These are phyloP conservation scores for Malurus melanocephalus DNA, from an alignment of 2,113 vertebrate genomes.

Conservation along the genomic window DNA sequence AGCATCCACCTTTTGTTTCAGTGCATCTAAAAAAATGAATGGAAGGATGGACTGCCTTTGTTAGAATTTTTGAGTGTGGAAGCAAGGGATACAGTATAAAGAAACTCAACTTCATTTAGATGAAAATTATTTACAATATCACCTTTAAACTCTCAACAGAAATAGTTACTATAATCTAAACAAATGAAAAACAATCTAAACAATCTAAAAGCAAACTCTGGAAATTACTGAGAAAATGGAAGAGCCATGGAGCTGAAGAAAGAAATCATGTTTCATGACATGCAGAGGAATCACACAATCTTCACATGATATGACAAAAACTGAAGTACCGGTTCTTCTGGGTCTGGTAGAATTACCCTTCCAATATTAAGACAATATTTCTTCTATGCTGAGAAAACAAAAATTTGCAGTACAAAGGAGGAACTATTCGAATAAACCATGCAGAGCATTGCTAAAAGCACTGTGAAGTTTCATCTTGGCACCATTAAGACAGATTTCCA, in stretches of 20 bases:
- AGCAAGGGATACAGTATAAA: neutral
- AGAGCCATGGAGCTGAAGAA: neutral
- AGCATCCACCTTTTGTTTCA: neutral
- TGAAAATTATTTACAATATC: neutral
- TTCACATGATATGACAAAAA: neutral
- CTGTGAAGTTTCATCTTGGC: neutral
- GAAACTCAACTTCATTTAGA: neutral
- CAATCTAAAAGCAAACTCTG: neutral
- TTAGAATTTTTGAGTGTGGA: neutral
- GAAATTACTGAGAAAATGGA: neutral
- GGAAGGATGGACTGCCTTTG: neutral
- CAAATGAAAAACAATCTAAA: neutral
- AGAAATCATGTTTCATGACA: neutral
- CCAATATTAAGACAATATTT: neutral
- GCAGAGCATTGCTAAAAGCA: neutral
- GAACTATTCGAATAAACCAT: neutral
- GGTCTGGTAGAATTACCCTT: neutral
- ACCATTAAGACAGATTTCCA: neutral
- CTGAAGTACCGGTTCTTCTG: neutral
- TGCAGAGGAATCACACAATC: neutral
- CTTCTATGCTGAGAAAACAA: neutral
- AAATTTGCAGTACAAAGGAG: neutral
- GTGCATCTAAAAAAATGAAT: neutral
- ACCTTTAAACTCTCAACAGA: neutral
- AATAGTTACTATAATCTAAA: neutral